Base-by-base conservation (phyloP, 2,797 vertebrate genomes). In the Acrossocheilus wenchowensis region DNA sequence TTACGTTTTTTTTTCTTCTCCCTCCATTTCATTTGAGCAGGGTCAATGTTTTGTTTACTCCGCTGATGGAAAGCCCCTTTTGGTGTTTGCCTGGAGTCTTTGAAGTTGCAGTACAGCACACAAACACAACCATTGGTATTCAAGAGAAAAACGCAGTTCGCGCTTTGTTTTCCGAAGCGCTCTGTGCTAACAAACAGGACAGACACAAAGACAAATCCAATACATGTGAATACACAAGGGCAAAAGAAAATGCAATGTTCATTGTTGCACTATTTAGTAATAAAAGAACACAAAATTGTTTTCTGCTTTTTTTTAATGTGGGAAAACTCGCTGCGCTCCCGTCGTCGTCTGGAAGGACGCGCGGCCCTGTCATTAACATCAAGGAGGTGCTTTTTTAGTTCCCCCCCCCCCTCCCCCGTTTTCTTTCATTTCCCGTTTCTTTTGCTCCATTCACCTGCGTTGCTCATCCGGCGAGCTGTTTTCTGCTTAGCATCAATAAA, bases 191-290 rank as follows among this genome's bases (percentile, higher is more conserved):
- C 90, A 89, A 91, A 91, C 88, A 86, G 91, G 91, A 90, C 89
- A 91, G 88, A 92, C 85, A 90, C 91, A 89, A 89, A 92, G 91
- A 88, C 86, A 82, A 89, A 88, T 87, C 87, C 89, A 89, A 93
- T 93, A 94, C 92, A 88, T 90, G 94, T 86, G 91, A 91, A 90
- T 93, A 92, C 92, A 90, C 93, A 94, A 92, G 93, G 92, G 92
- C 93, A 93, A 94, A 94, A 95, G 92, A 96, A 89, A 96, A 94
- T 98, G 96, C 98, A 97, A 97, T 98, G 97, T 98, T 98, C 96
- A 97, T 98, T 98, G 97, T 98, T 99, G 97, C 98, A 98, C 98
- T 98, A 97, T 99, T 96, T 98, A 98, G 98, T 99, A 98, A 98
- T 99, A 98, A 99, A 98, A 97, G 95, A 97, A 96, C 96, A 98